A percentile compares a stretch with the other conserved stretches of the same genome.
phyloP scores from a whole-genome alignment of 2,888 invertebrate species.

The Pristionchus exspectatus region DNA sequence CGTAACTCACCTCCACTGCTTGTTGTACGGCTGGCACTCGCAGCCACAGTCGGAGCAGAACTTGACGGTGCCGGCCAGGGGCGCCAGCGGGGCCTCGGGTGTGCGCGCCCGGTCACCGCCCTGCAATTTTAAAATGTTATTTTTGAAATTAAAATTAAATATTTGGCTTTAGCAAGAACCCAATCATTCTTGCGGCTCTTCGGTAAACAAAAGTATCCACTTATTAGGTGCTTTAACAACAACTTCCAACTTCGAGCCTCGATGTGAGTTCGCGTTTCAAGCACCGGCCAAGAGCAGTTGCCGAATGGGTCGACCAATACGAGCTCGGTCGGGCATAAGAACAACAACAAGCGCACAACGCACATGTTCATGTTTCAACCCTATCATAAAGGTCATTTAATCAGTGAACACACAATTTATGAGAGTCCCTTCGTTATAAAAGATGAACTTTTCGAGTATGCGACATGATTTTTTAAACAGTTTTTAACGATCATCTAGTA shows the following conservation, averaged over 20 bases:
- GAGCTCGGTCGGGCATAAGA: neutral
- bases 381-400: too few species aligned
- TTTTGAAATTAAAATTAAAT: neutral
- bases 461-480: too few species aligned
- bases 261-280: neutral
- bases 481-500: too few species aligned
- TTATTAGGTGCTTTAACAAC: too few species aligned
- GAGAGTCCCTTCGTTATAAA: too few species aligned
- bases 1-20: slow-evolving; percentile 47
- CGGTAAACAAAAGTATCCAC: too few species aligned
- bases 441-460: too few species aligned
- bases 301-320: too few species aligned
- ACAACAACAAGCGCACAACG: neutral
- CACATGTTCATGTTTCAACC: too few species aligned
- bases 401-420: too few species aligned
- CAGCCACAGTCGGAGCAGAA: slow-evolving; percentile 70
- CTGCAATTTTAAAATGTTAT: neutral
- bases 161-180: neutral
- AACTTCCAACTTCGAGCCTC: too few species aligned
- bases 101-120: slow-evolving; percentile 58
- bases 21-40: slow-evolving; percentile 63
- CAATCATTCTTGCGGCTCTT: too few species aligned
- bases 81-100: slow-evolving; percentile 64
- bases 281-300: neutral
- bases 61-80: slow-evolving; percentile 61